Conservation (phyloP, 1,140 invertebrate species). For the Andricus grossulariae region DNA sequence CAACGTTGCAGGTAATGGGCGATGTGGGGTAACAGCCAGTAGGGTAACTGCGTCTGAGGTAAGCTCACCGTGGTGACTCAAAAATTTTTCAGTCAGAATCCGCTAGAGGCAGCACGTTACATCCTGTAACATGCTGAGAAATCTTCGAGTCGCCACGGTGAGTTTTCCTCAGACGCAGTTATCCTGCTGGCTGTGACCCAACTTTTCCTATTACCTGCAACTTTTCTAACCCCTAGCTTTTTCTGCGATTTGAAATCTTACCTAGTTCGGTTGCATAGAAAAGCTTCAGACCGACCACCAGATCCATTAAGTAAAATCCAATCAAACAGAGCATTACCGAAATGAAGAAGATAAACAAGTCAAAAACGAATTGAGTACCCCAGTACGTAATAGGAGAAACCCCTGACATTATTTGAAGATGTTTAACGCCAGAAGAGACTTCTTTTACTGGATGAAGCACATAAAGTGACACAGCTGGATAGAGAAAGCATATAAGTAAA, state of each 20-base stretch:
- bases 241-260: slow-evolving; percentile 47
- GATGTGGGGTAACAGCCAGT: too few relatives aligned
- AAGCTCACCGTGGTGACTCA: too few relatives aligned
- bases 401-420: slow-evolving; percentile 30
- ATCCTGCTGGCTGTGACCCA: too few relatives aligned
- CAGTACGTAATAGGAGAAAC: slow-evolving; percentile 6
- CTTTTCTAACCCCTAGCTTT: too few relatives aligned
- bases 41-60: too few relatives aligned
- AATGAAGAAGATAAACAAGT: slow-evolving; percentile 16
- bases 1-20: too few relatives aligned
- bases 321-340: slow-evolving; percentile 50
- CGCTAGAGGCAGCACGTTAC: too few relatives aligned
- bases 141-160: too few relatives aligned
- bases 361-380: slow-evolving; percentile 3
- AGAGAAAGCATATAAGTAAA: slow-evolving; percentile 60
- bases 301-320: slow-evolving; percentile 55
- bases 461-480: slow-evolving; percentile 45
- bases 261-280: slow-evolving; percentile 55
- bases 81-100: too few relatives aligned
- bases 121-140: too few relatives aligned
- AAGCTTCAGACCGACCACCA: slow-evolving; percentile 49
- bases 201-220: too few relatives aligned
- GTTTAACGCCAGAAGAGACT: slow-evolving; percentile 12
- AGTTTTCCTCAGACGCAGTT: too few relatives aligned
- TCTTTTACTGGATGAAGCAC: neutral